Evolutionary conservation across 64 coral and sea anemone species (phyloP).

Genomic region (Stichodactyla helianthus): DNA sequence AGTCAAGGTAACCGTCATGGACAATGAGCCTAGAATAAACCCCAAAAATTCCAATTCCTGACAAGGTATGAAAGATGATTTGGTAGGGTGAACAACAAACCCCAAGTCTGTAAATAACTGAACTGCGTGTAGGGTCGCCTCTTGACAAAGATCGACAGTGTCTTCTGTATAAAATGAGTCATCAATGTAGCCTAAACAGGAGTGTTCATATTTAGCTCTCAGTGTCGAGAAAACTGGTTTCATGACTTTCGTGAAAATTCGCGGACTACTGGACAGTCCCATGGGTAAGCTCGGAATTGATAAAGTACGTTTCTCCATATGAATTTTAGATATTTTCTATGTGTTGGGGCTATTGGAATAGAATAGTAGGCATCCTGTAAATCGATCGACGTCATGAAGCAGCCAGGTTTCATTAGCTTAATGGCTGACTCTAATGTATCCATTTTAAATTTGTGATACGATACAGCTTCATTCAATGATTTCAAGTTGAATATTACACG

Average conservation of each 20-base stretch:
- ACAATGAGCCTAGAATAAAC: slow-evolving; percentile 5
- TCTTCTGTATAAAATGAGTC: no score
- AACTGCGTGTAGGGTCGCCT: no score
- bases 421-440: slow-evolving; percentile 26
- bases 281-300: neutral
- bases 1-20: slow-evolving; percentile 23
- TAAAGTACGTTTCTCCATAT: neutral
- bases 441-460: slow-evolving; percentile 39
- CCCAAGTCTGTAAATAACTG: no score
- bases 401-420: slow-evolving; percentile 23
- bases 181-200: no score
- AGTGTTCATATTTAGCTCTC: neutral
- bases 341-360: no score
- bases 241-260: neutral
- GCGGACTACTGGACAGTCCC: no score
- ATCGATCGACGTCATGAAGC: slow-evolving; percentile 30
- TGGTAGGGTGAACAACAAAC: slow-evolving; percentile 31
- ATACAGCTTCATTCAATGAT: no score
- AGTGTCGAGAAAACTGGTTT: neutral
- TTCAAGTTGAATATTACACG: no score
- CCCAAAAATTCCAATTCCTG: slow-evolving; percentile 29
- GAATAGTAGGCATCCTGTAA: slow-evolving; percentile 19
- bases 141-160: no score
- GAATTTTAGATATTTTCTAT: slow-evolving; percentile 4
- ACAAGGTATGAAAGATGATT: slow-evolving; percentile 20